Conservation (phyloP, 2,797 vertebrate genomes). For the Poeciliopsis infans region DNA sequence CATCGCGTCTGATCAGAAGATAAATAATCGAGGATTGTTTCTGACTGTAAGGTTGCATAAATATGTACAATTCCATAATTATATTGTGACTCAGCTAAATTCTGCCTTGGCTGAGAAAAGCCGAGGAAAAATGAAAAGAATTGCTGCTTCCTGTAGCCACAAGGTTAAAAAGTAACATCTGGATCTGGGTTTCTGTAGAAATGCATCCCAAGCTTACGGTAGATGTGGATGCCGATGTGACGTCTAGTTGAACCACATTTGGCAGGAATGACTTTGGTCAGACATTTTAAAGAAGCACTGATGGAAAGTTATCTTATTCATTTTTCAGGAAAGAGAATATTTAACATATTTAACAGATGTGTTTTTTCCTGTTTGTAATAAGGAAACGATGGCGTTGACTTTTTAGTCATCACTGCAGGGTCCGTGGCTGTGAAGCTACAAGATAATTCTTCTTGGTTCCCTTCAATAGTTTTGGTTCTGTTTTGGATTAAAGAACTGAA, state of each 20-base stretch:
- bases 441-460: neutral
- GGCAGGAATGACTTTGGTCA: neutral
- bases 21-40: neutral
- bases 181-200: neutral
- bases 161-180: neutral
- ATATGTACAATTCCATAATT: neutral
- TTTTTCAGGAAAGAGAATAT: neutral
- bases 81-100: neutral
- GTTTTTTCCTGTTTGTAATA: neutral
- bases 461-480: neutral
- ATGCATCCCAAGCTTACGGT: neutral
- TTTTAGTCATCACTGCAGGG: no score
- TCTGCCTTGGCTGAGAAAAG: neutral
- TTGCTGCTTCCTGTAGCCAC: neutral
- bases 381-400: neutral
- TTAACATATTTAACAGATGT: neutral
- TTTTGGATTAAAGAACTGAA: neutral
- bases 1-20: neutral
- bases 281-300: neutral
- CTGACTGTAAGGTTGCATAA: neutral
- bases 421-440: neutral
- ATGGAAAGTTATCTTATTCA: neutral
- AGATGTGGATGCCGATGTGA: neutral
- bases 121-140: neutral
- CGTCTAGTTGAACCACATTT: neutral